A percentile compares a stretch with the other conserved stretches of the same genome.
Conservation (phyloP, 1,140 invertebrate genomes). For the Cotesia glomerata region DNA sequence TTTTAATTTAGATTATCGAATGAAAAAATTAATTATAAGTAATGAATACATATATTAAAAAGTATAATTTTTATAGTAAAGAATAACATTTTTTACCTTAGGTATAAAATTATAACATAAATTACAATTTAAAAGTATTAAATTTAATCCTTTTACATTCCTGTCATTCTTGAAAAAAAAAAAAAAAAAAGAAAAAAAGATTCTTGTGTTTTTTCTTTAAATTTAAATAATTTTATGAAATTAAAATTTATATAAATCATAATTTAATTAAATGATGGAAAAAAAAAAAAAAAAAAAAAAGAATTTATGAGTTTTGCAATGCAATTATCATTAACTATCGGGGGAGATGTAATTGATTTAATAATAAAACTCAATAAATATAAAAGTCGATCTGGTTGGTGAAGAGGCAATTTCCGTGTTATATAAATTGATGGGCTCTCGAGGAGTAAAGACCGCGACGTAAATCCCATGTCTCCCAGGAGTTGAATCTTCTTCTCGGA, state of each 20-base stretch:
- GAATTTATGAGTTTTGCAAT: too few relatives aligned
- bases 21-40: too few relatives aligned
- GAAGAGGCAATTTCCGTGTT: slow-evolving; percentile 30
- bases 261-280: too few relatives aligned
- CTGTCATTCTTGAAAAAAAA: neutral
- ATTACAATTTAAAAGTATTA: neutral
- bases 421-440: neutral
- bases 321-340: too few relatives aligned
- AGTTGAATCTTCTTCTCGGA: slow-evolving; percentile 16
- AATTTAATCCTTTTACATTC: too few relatives aligned
- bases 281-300: too few relatives aligned
- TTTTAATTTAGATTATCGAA: too few relatives aligned
- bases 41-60: too few relatives aligned
- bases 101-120: neutral
- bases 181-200: neutral
- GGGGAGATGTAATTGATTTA: too few relatives aligned
- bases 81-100: slow-evolving; percentile 8
- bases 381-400: neutral
- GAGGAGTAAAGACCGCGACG: slow-evolving; percentile 29
- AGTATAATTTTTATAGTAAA: neutral
- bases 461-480: slow-evolving; percentile 40
- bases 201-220: neutral
- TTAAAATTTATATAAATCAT: too few relatives aligned
- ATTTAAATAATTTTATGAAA: too few relatives aligned
- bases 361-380: neutral